Conservation (phyloP, 2,888 invertebrate species). For the Linnaemya vulpina region DNA sequence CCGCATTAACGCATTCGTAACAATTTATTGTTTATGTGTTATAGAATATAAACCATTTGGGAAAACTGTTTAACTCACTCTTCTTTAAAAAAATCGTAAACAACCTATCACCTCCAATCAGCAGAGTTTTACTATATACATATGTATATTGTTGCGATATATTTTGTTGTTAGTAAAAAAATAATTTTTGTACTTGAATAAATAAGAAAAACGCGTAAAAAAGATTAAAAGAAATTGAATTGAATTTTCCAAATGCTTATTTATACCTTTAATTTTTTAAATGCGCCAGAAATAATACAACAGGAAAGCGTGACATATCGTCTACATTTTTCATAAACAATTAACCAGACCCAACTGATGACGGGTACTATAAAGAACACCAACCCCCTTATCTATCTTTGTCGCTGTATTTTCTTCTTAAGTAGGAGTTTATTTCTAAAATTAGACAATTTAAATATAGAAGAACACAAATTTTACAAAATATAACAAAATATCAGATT, state of each 20-base stretch:
- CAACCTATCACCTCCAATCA: constrained; percentile 61
- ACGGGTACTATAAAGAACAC: constrained; percentile 65
- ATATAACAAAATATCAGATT: no score
- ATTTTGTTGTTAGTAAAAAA: background rate
- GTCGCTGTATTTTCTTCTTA: constrained; percentile 32
- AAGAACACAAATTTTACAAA: constrained; percentile 10
- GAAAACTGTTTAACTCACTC: constrained; percentile 22
- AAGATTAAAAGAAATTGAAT: constrained; percentile 45
- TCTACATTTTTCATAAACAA: constrained; percentile 48
- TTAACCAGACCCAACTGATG: constrained; percentile 52
- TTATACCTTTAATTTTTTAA: background rate
- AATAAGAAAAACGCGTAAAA: constrained; percentile 16
- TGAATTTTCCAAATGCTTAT: constrained; percentile 13
- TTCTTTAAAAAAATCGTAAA: constrained; percentile 5
- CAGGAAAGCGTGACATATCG: constrained; percentile 39
- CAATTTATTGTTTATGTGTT: constrained; percentile 38
- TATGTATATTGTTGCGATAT: background rate
- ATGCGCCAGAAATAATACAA: constrained; percentile 26
- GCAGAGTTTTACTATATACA: constrained; percentile 16
- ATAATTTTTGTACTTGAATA: constrained; percentile 6
- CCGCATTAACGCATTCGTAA: background rate
- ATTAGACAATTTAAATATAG: constrained; percentile 21
- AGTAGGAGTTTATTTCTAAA: constrained; percentile 42
- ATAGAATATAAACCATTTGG: constrained; percentile 47
- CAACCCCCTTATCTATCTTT: background rate